Percentiles rank a stretch among this genome's conserved stretches.
Conservation (phyloP, 2,797 vertebrate species). For the Diceros bicornis region DNA sequence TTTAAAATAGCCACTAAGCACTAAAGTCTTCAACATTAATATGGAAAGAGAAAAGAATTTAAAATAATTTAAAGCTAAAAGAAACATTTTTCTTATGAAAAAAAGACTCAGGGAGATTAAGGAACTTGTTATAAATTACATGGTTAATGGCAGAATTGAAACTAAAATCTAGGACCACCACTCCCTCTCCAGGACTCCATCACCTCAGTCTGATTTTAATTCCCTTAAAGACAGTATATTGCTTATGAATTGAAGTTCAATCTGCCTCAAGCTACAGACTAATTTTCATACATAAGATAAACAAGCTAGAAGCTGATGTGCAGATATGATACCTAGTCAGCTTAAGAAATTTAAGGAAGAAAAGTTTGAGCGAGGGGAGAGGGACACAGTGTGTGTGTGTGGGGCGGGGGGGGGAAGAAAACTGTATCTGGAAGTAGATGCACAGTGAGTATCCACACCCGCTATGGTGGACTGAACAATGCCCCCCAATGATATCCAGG, state of each 20-base stretch:
- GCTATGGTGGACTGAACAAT: background rate
- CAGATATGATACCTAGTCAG: background rate
- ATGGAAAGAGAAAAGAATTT: background rate
- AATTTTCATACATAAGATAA: background rate
- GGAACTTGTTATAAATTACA: conserved; percentile 37
- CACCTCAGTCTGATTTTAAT: background rate
- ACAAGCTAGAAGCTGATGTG: background rate
- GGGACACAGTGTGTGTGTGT: background rate
- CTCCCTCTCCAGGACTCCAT: background rate
- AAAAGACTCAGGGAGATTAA: conserved; percentile 20
- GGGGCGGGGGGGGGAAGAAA: background rate
- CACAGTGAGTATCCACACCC: background rate
- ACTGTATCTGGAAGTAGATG: background rate
- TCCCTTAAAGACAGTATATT: background rate
- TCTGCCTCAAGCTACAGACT: background rate
- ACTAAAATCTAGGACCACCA: background rate
- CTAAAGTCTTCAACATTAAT: conserved; percentile 23
- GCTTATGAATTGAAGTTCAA: background rate
- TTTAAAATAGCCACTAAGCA: conserved; percentile 38
- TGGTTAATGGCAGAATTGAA: background rate
- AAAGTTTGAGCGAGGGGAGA: background rate
- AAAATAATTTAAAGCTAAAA: conserved; percentile 53
- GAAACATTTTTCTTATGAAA: conserved; percentile 17
- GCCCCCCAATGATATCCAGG: background rate
- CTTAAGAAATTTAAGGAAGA: conserved; percentile 9